phyloP scores from a whole-genome alignment of 2,888 invertebrate genomes.

The Tethea ocularis region DNA sequence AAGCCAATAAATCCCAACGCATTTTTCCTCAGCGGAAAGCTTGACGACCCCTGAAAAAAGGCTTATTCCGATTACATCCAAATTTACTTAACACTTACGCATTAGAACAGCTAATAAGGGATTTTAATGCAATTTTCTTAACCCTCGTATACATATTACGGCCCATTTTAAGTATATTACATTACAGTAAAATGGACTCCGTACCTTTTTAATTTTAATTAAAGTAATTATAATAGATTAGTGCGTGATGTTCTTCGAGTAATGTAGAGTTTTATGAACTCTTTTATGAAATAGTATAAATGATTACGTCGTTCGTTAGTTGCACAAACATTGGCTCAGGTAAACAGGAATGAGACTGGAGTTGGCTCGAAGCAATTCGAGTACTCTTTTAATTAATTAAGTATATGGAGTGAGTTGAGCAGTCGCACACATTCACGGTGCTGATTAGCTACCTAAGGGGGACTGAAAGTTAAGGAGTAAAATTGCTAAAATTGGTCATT shows the following conservation, averaged over 20 bases:
- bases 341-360: slow-evolving; percentile 60
- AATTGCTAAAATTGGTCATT: slow-evolving; percentile 37
- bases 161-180: slow-evolving; percentile 76
- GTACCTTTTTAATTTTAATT: slow-evolving; percentile 30
- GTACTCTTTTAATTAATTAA: slow-evolving; percentile 80
- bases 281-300: slow-evolving; percentile 44
- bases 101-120: slow-evolving; percentile 77
- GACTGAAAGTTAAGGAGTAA: slow-evolving; percentile 37
- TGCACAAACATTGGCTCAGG: slow-evolving; percentile 67
- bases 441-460: slow-evolving; percentile 53
- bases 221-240: neutral
- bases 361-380: slow-evolving; percentile 48
- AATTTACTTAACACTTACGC: slow-evolving; percentile 84
- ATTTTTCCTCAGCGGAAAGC: slow-evolving; percentile 57
- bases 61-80: slow-evolving; percentile 81
- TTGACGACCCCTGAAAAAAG: slow-evolving; percentile 68
- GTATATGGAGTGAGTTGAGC: slow-evolving; percentile 63
- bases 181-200: slow-evolving; percentile 61
- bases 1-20: slow-evolving; percentile 82
- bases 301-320: slow-evolving; percentile 73
- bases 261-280: too few species aligned
- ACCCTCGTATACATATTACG: slow-evolving; percentile 53
- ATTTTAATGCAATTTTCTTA: slow-evolving; percentile 75
- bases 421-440: slow-evolving; percentile 50
- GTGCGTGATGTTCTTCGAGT: neutral